Evolutionary conservation across 1,140 invertebrate species (phyloP).

Genomic region (Aphis gossypii): DNA sequence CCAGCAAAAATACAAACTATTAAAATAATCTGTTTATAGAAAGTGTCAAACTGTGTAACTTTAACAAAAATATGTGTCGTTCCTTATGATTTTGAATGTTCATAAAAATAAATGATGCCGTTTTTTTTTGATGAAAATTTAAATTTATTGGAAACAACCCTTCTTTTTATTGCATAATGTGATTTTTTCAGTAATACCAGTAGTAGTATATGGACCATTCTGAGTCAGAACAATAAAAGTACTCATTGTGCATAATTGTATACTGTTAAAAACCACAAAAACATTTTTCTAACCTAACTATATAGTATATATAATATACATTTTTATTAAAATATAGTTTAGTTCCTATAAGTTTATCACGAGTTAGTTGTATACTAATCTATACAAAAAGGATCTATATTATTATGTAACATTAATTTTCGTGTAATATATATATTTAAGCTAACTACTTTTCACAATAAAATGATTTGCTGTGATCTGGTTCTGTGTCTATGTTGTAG

Average conservation of each 20-base stretch:
- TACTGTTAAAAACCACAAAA: neutral
- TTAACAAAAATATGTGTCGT: slow-evolving; percentile 15
- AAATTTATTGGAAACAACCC: neutral
- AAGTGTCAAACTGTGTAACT: neutral
- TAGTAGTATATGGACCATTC: neutral
- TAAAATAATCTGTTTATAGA: slow-evolving; percentile 7
- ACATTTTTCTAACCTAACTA: neutral
- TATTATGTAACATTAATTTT: neutral
- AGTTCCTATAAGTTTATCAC: neutral
- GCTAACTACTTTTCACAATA: neutral
- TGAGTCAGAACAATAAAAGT: neutral
- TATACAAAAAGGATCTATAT: neutral
- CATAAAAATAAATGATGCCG: neutral
- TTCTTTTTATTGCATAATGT: neutral
- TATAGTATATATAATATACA: neutral
- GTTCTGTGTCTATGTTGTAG: no score
- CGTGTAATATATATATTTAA: neutral
- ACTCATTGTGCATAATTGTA: neutral
- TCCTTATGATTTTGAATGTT: neutral
- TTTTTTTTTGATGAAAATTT: neutral
- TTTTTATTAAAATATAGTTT: neutral
- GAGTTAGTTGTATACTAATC: neutral
- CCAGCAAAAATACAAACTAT: neutral
- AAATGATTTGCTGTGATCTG: neutral
- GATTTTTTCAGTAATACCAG: neutral